Base-by-base conservation (phyloP, 2,888 invertebrate genomes). In the Anthoptus insignis region DNA sequence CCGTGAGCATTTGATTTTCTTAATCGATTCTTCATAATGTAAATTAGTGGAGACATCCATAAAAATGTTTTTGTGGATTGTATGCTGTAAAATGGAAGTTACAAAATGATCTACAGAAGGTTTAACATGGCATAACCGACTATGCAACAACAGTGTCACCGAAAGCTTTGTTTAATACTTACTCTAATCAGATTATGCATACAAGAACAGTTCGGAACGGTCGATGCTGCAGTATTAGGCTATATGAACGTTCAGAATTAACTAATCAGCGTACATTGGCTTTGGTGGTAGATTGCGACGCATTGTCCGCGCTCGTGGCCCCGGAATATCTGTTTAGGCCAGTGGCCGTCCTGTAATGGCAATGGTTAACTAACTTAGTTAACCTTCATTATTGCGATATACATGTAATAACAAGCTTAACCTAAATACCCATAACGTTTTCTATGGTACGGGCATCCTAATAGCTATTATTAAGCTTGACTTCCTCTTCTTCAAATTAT, bases 301-400 rank as follows among this genome's bases (percentile, higher is more conserved):
- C 86, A 92, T 92, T 92, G 92, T 92, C 87, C 90, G 84, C 78
- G 90, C 83, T 74, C 91, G 89, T 81, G 86, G 83, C 87, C 82
- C 91, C 87, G 92, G 92, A 92, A 92, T 92, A 92, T 92, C 92
- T 91, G 91, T 89, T 90, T 91, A 90, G 91, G 90, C 91, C 92
- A 90, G 84, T 88, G 87, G 85, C 87, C 86, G 84, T 81, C 81
- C 89, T 86, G 84, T 91, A 89, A 90, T 91, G 89, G 84, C 84
- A 83, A 84, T 85, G 80, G 87, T 84, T 86, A 86, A 87, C 85
- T 82, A 81, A 80, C 84, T 83, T 79, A 82, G 81, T 83, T 84
- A 81, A 81, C 82, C 83, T 85, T 81, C 79, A 80, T 84, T 73
- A 80, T 81, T 80, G 79, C 78, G 83, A 77, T 76, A 81, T 81